These are phyloP conservation scores for Thomomys bottae DNA, from an alignment of 2,113 vertebrate genomes.

Conservation along the genomic window DNA sequence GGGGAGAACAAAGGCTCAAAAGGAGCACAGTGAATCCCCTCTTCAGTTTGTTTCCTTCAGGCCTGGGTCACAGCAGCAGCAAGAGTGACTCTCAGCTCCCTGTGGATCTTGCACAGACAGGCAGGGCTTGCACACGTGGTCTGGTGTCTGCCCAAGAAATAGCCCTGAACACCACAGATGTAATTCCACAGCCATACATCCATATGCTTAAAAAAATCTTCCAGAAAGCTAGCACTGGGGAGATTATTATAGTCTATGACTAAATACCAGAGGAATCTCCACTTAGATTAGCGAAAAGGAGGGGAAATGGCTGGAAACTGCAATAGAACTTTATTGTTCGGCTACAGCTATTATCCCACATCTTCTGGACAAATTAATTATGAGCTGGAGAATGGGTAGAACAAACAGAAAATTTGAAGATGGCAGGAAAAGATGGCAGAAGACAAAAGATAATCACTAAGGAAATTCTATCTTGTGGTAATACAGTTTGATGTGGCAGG, in stretches of 20 bases:
- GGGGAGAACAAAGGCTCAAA: too few species aligned
- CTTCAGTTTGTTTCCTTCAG: too few species aligned
- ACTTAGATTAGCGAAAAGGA: neutral
- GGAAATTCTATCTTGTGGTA: neutral
- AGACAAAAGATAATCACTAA: neutral
- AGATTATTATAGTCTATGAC: neutral
- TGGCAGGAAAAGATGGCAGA: neutral
- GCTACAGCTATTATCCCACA: too few species aligned
- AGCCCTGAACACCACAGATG: too few species aligned
- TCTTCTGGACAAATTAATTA: neutral
- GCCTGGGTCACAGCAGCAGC: too few species aligned
- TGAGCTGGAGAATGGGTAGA: neutral
- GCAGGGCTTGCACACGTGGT: too few species aligned
- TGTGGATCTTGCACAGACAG: too few species aligned
- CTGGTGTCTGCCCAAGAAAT: too few species aligned
- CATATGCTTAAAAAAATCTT: neutral
- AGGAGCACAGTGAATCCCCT: too few species aligned
- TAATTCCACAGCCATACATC: neutral
- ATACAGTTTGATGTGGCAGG: neutral
- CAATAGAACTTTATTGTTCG: neutral
- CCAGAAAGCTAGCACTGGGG: neutral
- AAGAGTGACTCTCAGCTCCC: too few species aligned
- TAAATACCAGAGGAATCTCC: neutral
- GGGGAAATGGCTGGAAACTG: neutral
- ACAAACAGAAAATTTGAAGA: neutral